Conservation (phyloP, 2,888 invertebrate genomes). For the Cheilosia scutellata region DNA sequence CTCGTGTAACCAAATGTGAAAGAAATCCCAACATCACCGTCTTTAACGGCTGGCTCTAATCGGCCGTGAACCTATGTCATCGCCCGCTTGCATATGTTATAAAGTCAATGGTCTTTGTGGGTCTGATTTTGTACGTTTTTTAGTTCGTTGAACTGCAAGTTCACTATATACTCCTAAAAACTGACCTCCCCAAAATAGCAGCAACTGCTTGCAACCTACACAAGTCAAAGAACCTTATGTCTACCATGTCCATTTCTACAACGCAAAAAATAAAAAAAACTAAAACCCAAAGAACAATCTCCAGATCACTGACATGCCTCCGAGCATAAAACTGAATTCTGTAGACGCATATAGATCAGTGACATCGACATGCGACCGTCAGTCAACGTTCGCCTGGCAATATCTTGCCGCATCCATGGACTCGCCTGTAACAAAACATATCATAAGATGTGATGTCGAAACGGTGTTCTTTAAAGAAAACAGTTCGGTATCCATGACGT, state of each 20-base stretch:
- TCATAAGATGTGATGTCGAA: background rate
- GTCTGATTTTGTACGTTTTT: background rate
- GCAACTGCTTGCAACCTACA: background rate
- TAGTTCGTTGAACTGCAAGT: constrained; percentile 30
- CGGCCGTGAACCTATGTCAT: background rate
- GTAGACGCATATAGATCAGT: constrained; percentile 30
- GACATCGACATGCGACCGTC: constrained; percentile 46
- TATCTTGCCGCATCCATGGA: constrained; percentile 19
- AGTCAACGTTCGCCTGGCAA: constrained; percentile 21
- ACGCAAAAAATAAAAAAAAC: background rate
- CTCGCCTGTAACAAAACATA: constrained; percentile 2
- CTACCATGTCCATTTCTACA: constrained; percentile 1
- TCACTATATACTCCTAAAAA: constrained; percentile 7
- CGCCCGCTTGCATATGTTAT: constrained; percentile 31
- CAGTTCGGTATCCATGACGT: constrained; percentile 39
- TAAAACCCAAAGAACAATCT: background rate
- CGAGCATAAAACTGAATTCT: constrained; percentile 1
- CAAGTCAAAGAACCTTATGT: constrained; percentile 38
- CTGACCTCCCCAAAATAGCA: constrained; percentile 33
- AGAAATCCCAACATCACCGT: background rate
- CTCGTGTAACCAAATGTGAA: constrained; percentile 2
- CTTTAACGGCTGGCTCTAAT: constrained; percentile 10
- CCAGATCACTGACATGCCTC: constrained; percentile 24
- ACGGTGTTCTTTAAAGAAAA: background rate
- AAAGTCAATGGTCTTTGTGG: constrained; percentile 5